These are phyloP conservation scores for Neria commutata DNA, from an alignment of 2,888 invertebrate genomes.

Conservation along the genomic window DNA sequence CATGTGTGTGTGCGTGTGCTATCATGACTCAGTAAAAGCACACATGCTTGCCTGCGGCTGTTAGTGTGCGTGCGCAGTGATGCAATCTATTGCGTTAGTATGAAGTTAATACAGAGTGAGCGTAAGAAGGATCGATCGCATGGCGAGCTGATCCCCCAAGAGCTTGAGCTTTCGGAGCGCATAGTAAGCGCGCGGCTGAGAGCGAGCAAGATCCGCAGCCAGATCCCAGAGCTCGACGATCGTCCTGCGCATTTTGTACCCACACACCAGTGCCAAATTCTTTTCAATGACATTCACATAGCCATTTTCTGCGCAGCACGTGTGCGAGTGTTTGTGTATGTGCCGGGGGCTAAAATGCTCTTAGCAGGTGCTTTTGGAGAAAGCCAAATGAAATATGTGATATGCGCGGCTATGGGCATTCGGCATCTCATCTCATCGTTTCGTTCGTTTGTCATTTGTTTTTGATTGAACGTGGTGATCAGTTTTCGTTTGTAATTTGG, in stretches of 20 bases:
- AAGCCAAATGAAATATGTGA: too few relatives aligned
- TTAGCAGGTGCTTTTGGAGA: too few relatives aligned
- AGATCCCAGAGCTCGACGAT: slow-evolving; percentile 17
- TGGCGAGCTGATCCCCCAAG: slow-evolving; percentile 7
- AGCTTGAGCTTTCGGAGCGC: slow-evolving; percentile 27
- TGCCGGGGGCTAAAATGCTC: too few relatives aligned
- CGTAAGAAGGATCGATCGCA: slow-evolving; percentile 26
- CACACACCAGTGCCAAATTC: slow-evolving; percentile 27
- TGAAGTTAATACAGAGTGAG: slow-evolving; percentile 36
- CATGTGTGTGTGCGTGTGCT: slow-evolving; percentile 10
- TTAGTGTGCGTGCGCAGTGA: slow-evolving; percentile 22
- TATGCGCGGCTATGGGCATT: too few relatives aligned
- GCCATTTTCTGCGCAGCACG: neutral
- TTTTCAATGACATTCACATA: slow-evolving; percentile 42
- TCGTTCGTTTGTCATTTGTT: slow-evolving; percentile 5
- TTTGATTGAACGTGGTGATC: slow-evolving; percentile 37
- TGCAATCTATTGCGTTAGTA: slow-evolving; percentile 39
- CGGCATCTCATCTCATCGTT: neutral
- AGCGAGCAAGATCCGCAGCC: neutral
- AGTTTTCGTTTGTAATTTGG: slow-evolving; percentile 39
- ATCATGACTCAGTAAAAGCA: neutral
- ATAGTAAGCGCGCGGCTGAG: neutral
- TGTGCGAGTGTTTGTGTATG: slow-evolving; percentile 5
- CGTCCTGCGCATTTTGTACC: neutral
- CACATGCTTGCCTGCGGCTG: slow-evolving; percentile 14